These are phyloP conservation scores for Lasiurus borealis DNA, from an alignment of 2,113 vertebrate genomes.

Conservation along the genomic window DNA sequence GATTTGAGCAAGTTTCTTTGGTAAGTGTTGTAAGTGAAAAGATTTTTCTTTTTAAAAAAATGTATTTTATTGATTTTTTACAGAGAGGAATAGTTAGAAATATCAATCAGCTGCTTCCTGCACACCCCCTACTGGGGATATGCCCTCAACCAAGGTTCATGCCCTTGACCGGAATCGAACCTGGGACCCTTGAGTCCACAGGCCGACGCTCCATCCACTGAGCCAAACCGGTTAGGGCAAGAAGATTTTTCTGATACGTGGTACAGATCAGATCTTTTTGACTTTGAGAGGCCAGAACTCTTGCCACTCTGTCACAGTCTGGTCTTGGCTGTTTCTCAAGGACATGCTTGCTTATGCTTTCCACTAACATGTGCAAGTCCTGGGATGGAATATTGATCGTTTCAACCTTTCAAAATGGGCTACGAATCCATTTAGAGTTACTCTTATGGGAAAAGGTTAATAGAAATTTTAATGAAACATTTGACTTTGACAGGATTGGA, in stretches of 20 bases:
- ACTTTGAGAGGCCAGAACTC: not conserved
- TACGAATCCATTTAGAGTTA: slow-evolving; percentile 38
- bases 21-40: no score
- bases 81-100: no score
- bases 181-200: no score
- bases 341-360: fast-evolving
- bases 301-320: fast-evolving
- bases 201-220: no score
- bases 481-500: slow-evolving; percentile 14
- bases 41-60: no score
- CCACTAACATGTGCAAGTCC: not conserved
- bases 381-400: not conserved
- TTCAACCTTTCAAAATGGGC: not conserved
- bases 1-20: not conserved
- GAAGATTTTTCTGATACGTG: not conserved
- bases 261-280: not conserved
- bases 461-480: slow-evolving; percentile 49
- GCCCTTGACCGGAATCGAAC: no score
- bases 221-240: no score
- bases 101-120: no score
- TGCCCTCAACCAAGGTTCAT: no score
- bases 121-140: no score
- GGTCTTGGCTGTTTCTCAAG: not conserved
- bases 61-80: no score
- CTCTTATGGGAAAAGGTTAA: not conserved